phyloP scores from a whole-genome alignment of 2,888 invertebrate genomes.

The Athripsodes cinereus region DNA sequence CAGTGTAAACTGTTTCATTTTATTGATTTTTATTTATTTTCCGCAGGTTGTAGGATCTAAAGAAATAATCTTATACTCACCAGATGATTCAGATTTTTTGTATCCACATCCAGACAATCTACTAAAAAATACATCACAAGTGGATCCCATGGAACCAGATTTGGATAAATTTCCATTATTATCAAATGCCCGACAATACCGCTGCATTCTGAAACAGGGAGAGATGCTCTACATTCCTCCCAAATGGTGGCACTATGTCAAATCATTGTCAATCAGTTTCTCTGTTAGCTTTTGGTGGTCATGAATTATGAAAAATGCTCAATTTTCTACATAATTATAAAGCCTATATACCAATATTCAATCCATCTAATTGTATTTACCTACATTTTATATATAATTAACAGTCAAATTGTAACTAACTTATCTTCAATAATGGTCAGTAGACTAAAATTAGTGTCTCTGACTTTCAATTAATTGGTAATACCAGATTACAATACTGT shows the following conservation, averaged over 20 bases:
- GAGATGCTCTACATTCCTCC: conserved; percentile 93
- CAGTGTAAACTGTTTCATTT: too few species aligned
- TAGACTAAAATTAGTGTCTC: too few species aligned
- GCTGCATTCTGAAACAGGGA: conserved; percentile 71
- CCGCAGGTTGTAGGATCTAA: conserved; percentile 87
- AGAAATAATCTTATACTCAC: conserved; percentile 76
- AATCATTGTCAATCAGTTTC: conserved; percentile 81
- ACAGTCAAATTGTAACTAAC: too few species aligned
- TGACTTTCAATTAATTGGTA: too few species aligned
- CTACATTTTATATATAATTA: too few species aligned
- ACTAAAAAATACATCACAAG: conserved; percentile 83
- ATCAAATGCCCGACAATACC: conserved; percentile 53
- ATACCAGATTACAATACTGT: too few species aligned
- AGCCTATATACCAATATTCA: too few species aligned
- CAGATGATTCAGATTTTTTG: conserved; percentile 60
- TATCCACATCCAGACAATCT: conserved; percentile 78
- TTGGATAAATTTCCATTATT: conserved; percentile 66
- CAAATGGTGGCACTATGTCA: conserved; percentile 96
- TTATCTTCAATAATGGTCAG: too few species aligned
- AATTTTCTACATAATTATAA: too few species aligned
- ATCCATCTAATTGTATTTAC: too few species aligned
- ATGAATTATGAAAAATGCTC: too few species aligned
- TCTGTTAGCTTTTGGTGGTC: conserved; percentile 98
- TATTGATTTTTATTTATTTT: neutral
- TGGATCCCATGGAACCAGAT: conserved; percentile 79